Evolutionary conservation across 2,113 vertebrate species (phyloP), one percentile per base, ranked within the genome.

Genomic region (Calonectris borealis): DNA sequence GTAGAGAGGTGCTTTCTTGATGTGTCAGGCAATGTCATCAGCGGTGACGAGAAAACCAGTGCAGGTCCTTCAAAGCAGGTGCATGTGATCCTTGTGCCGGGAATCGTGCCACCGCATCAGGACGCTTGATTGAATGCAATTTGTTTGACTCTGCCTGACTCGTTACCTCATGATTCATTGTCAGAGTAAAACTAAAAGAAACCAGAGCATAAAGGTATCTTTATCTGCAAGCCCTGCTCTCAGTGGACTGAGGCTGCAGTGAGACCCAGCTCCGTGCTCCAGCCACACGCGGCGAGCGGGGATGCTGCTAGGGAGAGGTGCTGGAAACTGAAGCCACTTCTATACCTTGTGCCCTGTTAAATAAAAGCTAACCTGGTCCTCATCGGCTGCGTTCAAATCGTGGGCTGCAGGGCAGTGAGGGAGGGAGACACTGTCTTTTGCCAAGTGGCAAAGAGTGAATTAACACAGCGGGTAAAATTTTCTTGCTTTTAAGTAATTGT

Each of bases 241-340:
- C 2, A 0, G 4, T 4, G 31, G 60, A 13, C 36, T 29, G 4
- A 0, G 2, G 42, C 55, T 55, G 40, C 4, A 1, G 16, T 29
- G 62, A 44, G 20, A 38, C 38, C 11, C 10, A 11, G 71, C 48
- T 69, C 48, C 0, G 0, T 1, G 29, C 52, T 44, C 27, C 44
- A 10, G 79, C 42, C 0, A 0, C 32, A 26, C 2, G 5, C 3
- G 2, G 36, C 0, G 7, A 62, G 54, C 0, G 5, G 36, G 48
- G 48, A 57, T 46, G 94, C 46, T 83, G 76, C 55, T 46, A 2
- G 12, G 68, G 58, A 83, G 44, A 84, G 76, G 64, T 29, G 83
- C 42, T 86, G 81, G 54, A 38, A 68, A 49, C 20, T 4, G 31
- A 69, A 90, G 84, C 12, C 61, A 31, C 40, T 86, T 81, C 4